phyloP scores from a whole-genome alignment of 2,888 invertebrate genomes.

The Nasonovia ribisnigri region DNA sequence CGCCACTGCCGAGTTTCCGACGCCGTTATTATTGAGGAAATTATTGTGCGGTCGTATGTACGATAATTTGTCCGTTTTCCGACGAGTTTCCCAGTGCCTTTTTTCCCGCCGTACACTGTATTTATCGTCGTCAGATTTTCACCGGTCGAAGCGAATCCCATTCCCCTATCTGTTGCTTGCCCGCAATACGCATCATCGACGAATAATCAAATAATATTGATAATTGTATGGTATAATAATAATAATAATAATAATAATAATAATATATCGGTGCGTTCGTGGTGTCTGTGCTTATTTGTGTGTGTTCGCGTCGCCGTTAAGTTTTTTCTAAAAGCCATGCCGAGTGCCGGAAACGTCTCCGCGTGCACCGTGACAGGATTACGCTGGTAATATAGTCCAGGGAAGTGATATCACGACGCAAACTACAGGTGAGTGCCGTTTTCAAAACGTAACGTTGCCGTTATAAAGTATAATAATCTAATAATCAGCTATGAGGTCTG shows the following conservation, averaged over 20 bases:
- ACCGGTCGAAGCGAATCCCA: neutral
- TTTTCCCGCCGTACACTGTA: neutral
- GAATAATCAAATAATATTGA: neutral
- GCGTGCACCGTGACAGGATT: neutral
- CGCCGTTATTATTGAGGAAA: neutral
- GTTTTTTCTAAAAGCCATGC: slow-evolving; percentile 40
- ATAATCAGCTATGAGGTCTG: neutral
- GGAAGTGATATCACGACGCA: neutral
- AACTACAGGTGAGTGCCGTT: slow-evolving; percentile 42
- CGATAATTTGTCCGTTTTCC: neutral
- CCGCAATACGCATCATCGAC: neutral
- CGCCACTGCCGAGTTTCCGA: neutral
- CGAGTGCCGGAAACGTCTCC: neutral
- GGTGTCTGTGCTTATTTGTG: neutral
- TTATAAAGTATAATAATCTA: neutral
- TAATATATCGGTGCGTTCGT: neutral
- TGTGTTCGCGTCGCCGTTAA: neutral
- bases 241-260: neutral
- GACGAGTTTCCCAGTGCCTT: neutral
- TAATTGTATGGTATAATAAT: neutral
- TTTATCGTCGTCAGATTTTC: neutral
- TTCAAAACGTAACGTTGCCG: neutral
- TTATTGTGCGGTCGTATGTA: neutral
- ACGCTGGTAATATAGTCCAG: neutral
- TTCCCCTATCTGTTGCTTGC: neutral